Base-by-base conservation (phyloP, 2,888 invertebrate genomes). In the Chalcosyrphus nemorum region DNA sequence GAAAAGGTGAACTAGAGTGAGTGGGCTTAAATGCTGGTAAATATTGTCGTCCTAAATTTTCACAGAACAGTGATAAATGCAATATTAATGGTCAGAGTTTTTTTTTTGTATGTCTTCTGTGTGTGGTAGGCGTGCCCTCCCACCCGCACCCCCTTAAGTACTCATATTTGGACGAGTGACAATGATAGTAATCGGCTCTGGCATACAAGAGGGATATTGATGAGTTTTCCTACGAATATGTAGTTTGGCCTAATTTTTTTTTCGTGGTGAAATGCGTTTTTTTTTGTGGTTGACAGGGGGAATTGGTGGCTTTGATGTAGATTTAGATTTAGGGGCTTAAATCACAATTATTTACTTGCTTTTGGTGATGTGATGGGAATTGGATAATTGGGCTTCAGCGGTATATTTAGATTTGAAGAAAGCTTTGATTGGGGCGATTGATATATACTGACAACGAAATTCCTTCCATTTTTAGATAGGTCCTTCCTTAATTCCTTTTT, bases 81-180 rank as follows among this genome's bases (percentile, higher is more conserved):
- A 72, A 78, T 66, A 72, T 59, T 71, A 77, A 77, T 82, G 72
- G 71, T 45, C 32, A 52, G 45, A 68, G 61, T 81, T 75, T 81
- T 70, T 63, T 70, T 70, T 59, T 65, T 65, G 61, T 56, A 70
- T 38, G 5, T 47, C 52, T 24, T 35, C 35, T 15, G 38, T 7
- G 13, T 27, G 5, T 19, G 7, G 19, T 19, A n/a, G 19, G 29
- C 15, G 21, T 13, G 9, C 9, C 43, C 24, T n/a, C n/a, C n/a
- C n/a, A n/a, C n/a, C n/a, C n/a, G n/a, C n/a, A n/a, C 11, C 29
- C 32, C 52, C 35, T 27, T 29, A 72, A 72, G 61, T 43, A 72
- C 56, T 63, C 45, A 41, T 47, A 45, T 27, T 54, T 38, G 61
- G 41, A 71, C 50, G 81, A 76, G 56, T 65, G 81, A 75, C 81